Evolutionary conservation across 2,113 vertebrate species (phyloP).

Genomic region (Cricetomys ansorgei): DNA sequence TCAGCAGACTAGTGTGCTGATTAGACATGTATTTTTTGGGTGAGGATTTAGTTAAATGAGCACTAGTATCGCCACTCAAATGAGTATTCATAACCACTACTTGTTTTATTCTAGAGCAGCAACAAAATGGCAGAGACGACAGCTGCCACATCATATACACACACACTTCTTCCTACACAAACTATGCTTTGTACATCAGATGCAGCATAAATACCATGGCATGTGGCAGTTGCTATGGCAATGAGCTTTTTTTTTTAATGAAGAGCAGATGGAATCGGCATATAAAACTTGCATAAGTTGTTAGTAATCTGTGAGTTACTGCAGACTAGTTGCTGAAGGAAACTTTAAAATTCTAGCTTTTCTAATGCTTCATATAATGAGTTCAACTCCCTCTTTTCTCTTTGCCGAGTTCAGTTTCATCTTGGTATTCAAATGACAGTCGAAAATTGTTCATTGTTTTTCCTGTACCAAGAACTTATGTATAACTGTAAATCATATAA

Average conservation of each 20-base stretch:
- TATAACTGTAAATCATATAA: not conserved
- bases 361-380: conserved; percentile 79
- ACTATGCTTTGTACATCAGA: conserved; percentile 91
- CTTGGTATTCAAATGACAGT: conserved; percentile 76
- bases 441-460: conserved; percentile 71
- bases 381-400: conserved; percentile 78
- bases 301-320: conserved; percentile 92
- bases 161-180: conserved; percentile 92
- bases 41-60: conserved; percentile 84
- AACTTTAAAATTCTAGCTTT: conserved; percentile 87
- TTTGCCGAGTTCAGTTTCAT: conserved; percentile 77
- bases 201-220: conserved; percentile 90
- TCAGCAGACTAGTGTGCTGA: conserved; percentile 78
- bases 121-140: conserved; percentile 92
- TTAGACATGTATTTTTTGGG: conserved; percentile 70
- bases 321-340: conserved; percentile 88
- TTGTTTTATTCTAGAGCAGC: conserved; percentile 88
- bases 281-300: conserved; percentile 92
- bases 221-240: conserved; percentile 90
- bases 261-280: conserved; percentile 91
- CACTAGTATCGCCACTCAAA: conserved; percentile 85
- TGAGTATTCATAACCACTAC: conserved; percentile 89
- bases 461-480: conserved; percentile 20
- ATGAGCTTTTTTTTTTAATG: conserved; percentile 89
- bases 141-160: conserved; percentile 91